A percentile compares a stretch with the other conserved stretches of the same genome.
Evolutionary conservation across 2,888 invertebrate genomes (phyloP).

Genomic region (Apamea sordens): DNA sequence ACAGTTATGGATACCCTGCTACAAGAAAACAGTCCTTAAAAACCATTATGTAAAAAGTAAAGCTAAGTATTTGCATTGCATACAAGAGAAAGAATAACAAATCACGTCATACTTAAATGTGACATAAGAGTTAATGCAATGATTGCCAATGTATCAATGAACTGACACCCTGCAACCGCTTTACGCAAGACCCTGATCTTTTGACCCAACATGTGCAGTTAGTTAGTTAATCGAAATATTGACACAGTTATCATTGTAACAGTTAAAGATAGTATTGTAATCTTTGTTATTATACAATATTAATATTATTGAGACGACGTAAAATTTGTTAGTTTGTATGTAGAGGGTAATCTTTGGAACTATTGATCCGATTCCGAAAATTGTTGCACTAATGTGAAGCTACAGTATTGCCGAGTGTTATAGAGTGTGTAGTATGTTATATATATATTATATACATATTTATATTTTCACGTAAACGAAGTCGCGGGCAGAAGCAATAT

Average conservation of each 20-base stretch:
- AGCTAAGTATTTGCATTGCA: neutral
- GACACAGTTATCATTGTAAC: neutral
- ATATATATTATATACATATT: no score
- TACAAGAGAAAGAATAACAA: slow-evolving; percentile 5
- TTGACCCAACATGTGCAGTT: slow-evolving; percentile 7
- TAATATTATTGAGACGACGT: neutral
- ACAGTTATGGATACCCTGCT: neutral
- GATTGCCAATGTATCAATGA: slow-evolving; percentile 14
- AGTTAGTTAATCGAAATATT: neutral
- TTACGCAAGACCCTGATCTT: slow-evolving; percentile 32
- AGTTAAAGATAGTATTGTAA: neutral
- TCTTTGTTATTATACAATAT: neutral
- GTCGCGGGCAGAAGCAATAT: no score
- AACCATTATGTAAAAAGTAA: neutral
- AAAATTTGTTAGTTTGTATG: neutral
- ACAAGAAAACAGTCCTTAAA: neutral
- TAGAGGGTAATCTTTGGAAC: neutral
- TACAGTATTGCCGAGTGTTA: neutral
- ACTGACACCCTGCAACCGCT: neutral
- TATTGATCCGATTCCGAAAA: neutral
- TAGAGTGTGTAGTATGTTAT: no score
- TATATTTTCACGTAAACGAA: no score
- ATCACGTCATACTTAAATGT: slow-evolving; percentile 1
- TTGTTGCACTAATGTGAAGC: neutral
- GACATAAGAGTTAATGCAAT: slow-evolving; percentile 16